These are phyloP conservation scores for Notospermus geniculatus DNA, from an alignment of 1,140 invertebrate species.

Conservation along the genomic window DNA sequence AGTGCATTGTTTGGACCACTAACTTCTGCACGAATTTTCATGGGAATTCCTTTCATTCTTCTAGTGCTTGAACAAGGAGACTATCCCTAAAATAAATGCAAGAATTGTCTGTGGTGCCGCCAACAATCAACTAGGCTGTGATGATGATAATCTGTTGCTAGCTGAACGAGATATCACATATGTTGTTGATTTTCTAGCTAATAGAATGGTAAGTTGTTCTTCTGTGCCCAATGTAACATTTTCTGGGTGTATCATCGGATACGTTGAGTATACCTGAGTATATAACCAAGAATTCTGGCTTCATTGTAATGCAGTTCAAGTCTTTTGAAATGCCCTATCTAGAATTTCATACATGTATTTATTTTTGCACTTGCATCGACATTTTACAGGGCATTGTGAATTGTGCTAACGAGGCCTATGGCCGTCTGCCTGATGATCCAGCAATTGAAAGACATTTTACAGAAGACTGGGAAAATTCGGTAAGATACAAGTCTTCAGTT, in stretches of 20 bases:
- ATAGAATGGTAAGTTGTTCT: conserved; percentile 33
- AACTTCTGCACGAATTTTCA: not conserved
- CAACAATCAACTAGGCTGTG: conserved; percentile 27
- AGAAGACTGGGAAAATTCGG: conserved; percentile 34
- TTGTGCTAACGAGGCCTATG: conserved; percentile 28
- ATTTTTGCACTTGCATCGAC: not conserved
- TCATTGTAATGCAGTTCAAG: too few species aligned
- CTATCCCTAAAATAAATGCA: conserved; percentile 30
- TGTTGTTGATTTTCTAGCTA: conserved; percentile 34
- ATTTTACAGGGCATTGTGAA: conserved; percentile 31
- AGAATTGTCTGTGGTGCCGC: conserved; percentile 37
- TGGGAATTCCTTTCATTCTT: not conserved
- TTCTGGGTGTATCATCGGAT: too few species aligned
- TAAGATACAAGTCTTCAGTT: too few species aligned
- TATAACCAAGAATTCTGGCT: too few species aligned
- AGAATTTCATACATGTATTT: not conserved
- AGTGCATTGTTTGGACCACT: too few species aligned
- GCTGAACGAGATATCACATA: conserved; percentile 30
- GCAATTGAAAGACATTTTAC: conserved; percentile 29
- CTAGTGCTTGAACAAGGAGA: conserved; percentile 23
- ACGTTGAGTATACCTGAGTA: too few species aligned
- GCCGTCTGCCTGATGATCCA: conserved; percentile 30
- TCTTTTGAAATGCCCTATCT: too few species aligned
- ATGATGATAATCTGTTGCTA: conserved; percentile 22
- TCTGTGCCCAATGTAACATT: not conserved